Evolutionary conservation across 1,140 invertebrate genomes (phyloP), one percentile per base, ranked within the genome.

Genomic region (Dufourea novaeangliae): DNA sequence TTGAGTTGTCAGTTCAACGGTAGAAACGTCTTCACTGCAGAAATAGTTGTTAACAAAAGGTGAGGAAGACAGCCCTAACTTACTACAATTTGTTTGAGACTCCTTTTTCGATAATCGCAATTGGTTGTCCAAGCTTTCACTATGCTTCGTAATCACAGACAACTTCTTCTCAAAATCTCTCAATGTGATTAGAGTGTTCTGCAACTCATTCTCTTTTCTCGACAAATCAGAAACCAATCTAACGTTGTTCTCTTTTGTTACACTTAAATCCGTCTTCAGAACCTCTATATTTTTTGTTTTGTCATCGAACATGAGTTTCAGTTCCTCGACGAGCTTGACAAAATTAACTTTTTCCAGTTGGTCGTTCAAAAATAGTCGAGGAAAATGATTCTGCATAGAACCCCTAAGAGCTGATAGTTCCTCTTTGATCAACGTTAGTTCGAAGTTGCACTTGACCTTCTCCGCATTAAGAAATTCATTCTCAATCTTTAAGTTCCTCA

Each of bases 361-460:
- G n/a, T 0, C 0, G 11, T 50, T 62, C 11, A n/a, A 12, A 14
- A 32, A 44, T n/a, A 63, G 52, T 1, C 64, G 57, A 10, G 62
- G 46, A 20, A 77, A 71, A 0, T 29, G 14, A 0, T 7, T 4
- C 20, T 22, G 46, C 1, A 39, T 14, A 4, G 52, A 22, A 6
- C 68, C 54, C 3, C 44, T 46, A 12, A 82, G 29, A 46, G 46
- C 34, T 22, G 34, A 50, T 17, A 84, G 63, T 44, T 63, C 77
- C 10, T 83, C 37, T n/a, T 66, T 88, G 1, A 74, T 2, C 6
- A 88, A 20, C 0, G 57, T 68, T 8, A 89, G 69, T 27, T 87
- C 70, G 7, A 88, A 88, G 54, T 62, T 41, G 12, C 27, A 73
- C 5, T 86, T 77, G 63, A 90, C 85, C 27, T 86, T 90, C 10